Conservation (phyloP, 1,140 invertebrate species). For the Drosophila neocordata region DNA sequence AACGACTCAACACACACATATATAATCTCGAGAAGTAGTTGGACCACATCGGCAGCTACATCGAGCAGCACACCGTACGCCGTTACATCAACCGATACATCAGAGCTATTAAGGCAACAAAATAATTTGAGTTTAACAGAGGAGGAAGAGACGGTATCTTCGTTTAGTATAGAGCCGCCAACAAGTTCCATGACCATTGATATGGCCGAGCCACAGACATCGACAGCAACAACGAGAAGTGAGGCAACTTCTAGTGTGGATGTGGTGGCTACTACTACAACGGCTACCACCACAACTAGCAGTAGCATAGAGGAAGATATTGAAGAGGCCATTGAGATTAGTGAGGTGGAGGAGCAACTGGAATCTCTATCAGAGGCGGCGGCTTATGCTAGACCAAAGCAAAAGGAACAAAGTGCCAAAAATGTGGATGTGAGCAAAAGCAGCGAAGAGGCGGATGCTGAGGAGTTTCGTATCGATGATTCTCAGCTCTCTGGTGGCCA, state of each 20-base stretch:
- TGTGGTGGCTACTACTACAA: constrained; percentile 35
- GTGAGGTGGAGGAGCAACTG: constrained; percentile 63
- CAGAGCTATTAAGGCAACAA: constrained; percentile 64
- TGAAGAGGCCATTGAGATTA: constrained; percentile 75
- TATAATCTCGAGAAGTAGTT: constrained; percentile 71
- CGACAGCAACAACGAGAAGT: constrained; percentile 40
- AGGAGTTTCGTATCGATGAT: constrained; percentile 71
- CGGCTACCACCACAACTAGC: constrained; percentile 47
- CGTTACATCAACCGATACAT: constrained; percentile 66
- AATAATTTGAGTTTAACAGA: constrained; percentile 67
- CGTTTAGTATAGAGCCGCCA: constrained; percentile 68
- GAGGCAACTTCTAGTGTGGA: constrained; percentile 44
- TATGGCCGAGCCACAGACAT: constrained; percentile 62
- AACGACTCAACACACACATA: constrained; percentile 68
- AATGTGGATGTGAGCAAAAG: constrained; percentile 38
- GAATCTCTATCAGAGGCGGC: constrained; percentile 55
- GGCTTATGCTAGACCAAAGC: constrained; percentile 28
- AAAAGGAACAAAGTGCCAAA: constrained; percentile 58
- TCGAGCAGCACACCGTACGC: constrained; percentile 67
- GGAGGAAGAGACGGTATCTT: constrained; percentile 62
- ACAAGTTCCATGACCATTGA: constrained; percentile 79
- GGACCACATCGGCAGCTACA: constrained; percentile 32
- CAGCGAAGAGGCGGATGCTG: constrained; percentile 38
- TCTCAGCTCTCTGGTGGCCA: constrained; percentile 71
- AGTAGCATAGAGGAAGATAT: constrained; percentile 81